Evolutionary conservation across 1,140 invertebrate species (phyloP), one percentile per base, ranked within the genome.

Genomic region (Drosophila tani): DNA sequence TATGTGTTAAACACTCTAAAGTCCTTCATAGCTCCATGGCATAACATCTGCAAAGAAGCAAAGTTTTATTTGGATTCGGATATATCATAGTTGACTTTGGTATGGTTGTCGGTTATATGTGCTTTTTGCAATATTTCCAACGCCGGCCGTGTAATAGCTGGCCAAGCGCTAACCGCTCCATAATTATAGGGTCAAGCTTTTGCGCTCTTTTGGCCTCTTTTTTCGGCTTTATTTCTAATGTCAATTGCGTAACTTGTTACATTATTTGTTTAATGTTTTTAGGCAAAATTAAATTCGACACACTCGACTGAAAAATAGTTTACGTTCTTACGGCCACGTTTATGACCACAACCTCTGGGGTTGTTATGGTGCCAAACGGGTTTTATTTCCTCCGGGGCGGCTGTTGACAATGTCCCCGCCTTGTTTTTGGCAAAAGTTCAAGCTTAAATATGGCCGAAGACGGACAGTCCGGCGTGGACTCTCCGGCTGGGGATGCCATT

Each of bases 131-230:
- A 68, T 59, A 24, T 75, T 59, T 58, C 41, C 53, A 24, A 21
- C 35, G 45, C 5, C 35, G 24, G 17, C 24, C 27, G 5, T 64
- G 21, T 21, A 46, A 27, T 49, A 66, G 38, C 21, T 83, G 63
- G 46, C 69, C 67, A 84, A 81, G 79, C 67, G 62, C 78, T 74
- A 85, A 85, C 67, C 66, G 64, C 64, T 81, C 57, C 78, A 82
- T 79, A 87, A 86, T 79, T 85, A 79, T 66, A 29, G 35, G 58
- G 70, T 19, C 71, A 46, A 70, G 41, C 55, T 47, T 43, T 47
- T 50, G 49, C 60, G 80, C 38, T 38, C 47, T 77, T 76, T 55
- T 62, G 69, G 11, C 27, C 53, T 69, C 58, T 49, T 43, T 4
- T 43, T 71, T 66, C 1, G 19, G 12, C 50, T 47, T 41, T 40